These are phyloP conservation scores for Clitarchus hookeri DNA, from an alignment of 2,888 invertebrate genomes.

Conservation along the genomic window DNA sequence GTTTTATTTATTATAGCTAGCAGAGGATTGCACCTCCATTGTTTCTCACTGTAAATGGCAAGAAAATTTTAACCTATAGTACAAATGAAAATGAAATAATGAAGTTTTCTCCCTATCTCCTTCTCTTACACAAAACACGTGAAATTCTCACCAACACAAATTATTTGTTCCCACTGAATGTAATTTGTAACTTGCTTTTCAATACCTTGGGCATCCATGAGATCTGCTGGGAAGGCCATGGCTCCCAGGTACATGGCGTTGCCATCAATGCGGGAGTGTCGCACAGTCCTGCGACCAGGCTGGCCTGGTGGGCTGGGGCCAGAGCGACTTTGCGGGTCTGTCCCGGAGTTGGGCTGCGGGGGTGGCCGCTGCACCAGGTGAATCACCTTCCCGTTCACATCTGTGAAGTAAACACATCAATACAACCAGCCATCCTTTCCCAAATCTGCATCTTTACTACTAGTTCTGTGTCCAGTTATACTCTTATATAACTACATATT, in stretches of 20 bases:
- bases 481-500: too few relatives aligned
- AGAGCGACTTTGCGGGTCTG: slow-evolving; percentile 45
- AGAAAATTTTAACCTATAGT: too few relatives aligned
- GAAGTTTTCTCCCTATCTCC: too few relatives aligned
- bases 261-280: slow-evolving; percentile 49
- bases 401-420: slow-evolving; percentile 54
- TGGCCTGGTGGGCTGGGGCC: slow-evolving; percentile 35
- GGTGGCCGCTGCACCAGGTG: slow-evolving; percentile 90
- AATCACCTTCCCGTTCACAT: slow-evolving; percentile 88
- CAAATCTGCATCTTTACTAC: too few relatives aligned
- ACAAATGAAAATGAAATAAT: too few relatives aligned
- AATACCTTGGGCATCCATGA: slow-evolving; percentile 48
- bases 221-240: slow-evolving; percentile 61
- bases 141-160: slow-evolving; percentile 4
- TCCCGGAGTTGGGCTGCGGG: slow-evolving; percentile 58
- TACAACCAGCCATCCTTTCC: too few relatives aligned
- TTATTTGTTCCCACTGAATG: not conserved
- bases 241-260: slow-evolving; percentile 64
- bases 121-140: not conserved
- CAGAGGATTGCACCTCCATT: too few relatives aligned
- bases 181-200: too few relatives aligned
- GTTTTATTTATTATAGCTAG: too few relatives aligned
- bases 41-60: too few relatives aligned
- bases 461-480: too few relatives aligned
- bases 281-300: not conserved